Percentiles rank a stretch among this genome's conserved stretches.
phyloP scores from a whole-genome alignment of 2,113 vertebrate species.

The Pterocles burchelli region DNA sequence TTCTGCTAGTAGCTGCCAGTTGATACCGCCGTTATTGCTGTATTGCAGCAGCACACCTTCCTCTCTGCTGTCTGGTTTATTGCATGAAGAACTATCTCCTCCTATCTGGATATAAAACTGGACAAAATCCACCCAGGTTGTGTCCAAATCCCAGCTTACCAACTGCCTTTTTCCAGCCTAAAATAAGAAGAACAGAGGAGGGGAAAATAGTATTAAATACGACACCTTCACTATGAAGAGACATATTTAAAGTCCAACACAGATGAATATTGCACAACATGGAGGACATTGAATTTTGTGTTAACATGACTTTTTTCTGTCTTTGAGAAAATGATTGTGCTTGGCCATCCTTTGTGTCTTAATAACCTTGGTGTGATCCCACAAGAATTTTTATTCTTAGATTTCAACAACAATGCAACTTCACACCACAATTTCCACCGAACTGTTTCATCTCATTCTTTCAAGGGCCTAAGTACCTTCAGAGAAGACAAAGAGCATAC shows the following conservation, averaged over 20 bases:
- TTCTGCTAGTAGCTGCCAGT: conserved; percentile 95
- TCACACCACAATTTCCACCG: background rate
- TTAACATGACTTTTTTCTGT: background rate
- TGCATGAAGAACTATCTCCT: conserved; percentile 89
- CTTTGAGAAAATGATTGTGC: background rate
- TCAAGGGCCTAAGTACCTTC: background rate
- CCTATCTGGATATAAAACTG: conserved; percentile 98
- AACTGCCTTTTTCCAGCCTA: conserved; percentile 93
- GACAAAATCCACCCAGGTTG: conserved; percentile 97
- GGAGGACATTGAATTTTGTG: background rate
- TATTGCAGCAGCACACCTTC: conserved; percentile 95
- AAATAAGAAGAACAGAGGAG: background rate
- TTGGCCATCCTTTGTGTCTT: background rate
- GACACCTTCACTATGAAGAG: background rate
- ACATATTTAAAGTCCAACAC: background rate
- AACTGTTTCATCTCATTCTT: background rate
- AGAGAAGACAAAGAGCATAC: background rate
- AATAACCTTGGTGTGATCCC: background rate
- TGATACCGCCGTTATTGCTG: conserved; percentile 95
- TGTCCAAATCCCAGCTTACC: conserved; percentile 95
- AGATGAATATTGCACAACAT: background rate
- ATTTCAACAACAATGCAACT: background rate
- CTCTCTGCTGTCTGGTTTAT: conserved; percentile 93
- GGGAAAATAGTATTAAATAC: background rate
- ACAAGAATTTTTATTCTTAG: background rate